Percentiles rank a stretch among this genome's conserved stretches.
These are phyloP conservation scores for Apistogramma diplotaenia DNA, from an alignment of 2,113 vertebrate species.

Conservation along the genomic window DNA sequence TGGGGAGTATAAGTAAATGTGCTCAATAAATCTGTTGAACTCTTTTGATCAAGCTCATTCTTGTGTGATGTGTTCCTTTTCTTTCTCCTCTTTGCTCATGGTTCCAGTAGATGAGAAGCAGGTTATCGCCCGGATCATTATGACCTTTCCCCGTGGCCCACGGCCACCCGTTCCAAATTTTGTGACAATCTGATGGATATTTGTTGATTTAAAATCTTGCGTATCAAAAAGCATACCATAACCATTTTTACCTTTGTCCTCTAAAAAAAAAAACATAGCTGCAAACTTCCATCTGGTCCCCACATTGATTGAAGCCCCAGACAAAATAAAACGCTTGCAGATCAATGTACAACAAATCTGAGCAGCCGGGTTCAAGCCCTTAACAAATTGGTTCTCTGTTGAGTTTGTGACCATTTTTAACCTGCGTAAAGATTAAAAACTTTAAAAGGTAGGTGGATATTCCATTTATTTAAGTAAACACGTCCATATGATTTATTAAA, in stretches of 20 bases:
- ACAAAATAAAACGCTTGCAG: background rate
- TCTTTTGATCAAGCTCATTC: background rate
- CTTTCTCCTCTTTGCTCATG: background rate
- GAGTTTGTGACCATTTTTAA: background rate
- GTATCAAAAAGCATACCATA: background rate
- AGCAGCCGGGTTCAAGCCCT: background rate
- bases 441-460: background rate
- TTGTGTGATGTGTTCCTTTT: background rate
- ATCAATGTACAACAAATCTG: background rate
- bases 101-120: background rate
- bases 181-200: background rate
- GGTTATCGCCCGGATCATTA: background rate
- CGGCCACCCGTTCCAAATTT: background rate
- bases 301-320: background rate
- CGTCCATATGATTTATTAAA: background rate
- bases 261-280: background rate
- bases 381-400: background rate
- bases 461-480: background rate
- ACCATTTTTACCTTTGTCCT: background rate
- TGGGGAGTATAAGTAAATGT: background rate
- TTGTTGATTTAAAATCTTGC: background rate
- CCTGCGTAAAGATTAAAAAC: background rate
- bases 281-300: background rate
- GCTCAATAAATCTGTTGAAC: background rate
- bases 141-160: background rate